A percentile compares a stretch with the other conserved stretches of the same genome.
phyloP scores from a whole-genome alignment of 2,113 vertebrate species.

The Loxodonta africana region DNA sequence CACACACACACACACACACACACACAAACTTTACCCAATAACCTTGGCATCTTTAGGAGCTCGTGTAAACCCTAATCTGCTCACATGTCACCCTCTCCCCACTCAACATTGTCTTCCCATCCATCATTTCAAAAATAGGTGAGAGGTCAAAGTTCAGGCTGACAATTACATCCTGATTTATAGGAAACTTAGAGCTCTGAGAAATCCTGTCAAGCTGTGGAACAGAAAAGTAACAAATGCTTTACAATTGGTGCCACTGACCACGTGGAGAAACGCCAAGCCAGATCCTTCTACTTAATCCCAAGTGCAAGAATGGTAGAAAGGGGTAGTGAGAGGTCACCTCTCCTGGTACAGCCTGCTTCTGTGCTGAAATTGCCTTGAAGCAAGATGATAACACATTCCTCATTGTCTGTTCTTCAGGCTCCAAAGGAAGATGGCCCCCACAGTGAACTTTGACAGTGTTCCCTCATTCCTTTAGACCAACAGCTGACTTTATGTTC shows the following conservation, averaged over 20 bases:
- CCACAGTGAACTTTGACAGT: neutral
- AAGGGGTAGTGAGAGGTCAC: neutral
- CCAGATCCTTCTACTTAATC: neutral
- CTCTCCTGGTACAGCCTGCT: neutral
- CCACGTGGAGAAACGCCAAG: neutral
- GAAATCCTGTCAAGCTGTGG: neutral
- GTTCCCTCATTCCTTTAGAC: neutral
- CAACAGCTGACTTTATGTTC: neutral
- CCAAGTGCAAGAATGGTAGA: neutral
- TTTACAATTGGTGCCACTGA: neutral
- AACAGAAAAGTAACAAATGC: neutral
- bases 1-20: no score
- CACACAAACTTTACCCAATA: neutral
- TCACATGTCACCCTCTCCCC: neutral
- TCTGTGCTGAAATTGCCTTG: neutral
- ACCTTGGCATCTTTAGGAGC: neutral
- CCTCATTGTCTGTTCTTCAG: neutral
- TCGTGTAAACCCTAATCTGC: neutral
- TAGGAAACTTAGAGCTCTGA: neutral
- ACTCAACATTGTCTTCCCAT: neutral
- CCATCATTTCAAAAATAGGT: neutral
- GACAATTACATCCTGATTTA: neutral
- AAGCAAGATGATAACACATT: neutral
- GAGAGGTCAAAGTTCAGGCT: constrained; percentile 9
- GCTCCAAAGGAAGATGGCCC: neutral